Evolutionary conservation across 2,888 invertebrate genomes (phyloP).

Genomic region (Phyllotreta striolata): DNA sequence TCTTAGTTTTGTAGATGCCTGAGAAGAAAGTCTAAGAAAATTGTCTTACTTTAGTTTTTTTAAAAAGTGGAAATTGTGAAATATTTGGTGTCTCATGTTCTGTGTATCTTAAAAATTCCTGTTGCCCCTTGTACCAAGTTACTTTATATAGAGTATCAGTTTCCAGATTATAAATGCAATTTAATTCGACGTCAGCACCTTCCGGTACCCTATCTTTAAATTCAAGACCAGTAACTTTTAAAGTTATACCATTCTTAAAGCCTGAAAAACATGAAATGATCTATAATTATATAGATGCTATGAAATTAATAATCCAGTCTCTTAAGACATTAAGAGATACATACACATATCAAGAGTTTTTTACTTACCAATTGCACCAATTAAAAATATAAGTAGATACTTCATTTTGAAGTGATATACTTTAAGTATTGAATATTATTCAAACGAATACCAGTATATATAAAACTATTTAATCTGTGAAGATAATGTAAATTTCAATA

Average conservation of each 20-base stretch:
- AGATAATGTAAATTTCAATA: too few species aligned
- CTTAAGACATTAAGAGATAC: not conserved
- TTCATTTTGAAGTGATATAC: too few species aligned
- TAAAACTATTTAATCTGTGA: too few species aligned
- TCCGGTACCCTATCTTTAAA: not conserved
- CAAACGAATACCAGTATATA: too few species aligned
- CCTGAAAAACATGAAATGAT: not conserved
- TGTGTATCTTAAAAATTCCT: slow-evolving; percentile 46
- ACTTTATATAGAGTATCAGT: slow-evolving; percentile 48
- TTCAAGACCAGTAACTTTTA: not conserved
- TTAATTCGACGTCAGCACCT: slow-evolving; percentile 33
- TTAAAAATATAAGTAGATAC: too few species aligned
- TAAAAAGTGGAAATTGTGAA: not conserved
- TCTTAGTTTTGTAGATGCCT: not conserved
- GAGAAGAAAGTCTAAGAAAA: not conserved
- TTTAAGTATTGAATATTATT: too few species aligned
- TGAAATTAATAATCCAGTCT: not conserved
- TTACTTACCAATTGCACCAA: too few species aligned
- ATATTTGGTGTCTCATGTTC: not conserved
- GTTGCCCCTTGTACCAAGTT: slow-evolving; percentile 53
- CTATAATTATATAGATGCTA: not conserved
- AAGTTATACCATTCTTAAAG: not conserved
- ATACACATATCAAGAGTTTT: too few species aligned
- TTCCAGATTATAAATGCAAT: slow-evolving; percentile 51
- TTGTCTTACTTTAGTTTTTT: too few species aligned